Percentiles rank a stretch among this genome's conserved stretches.
phyloP scores from a whole-genome alignment of 2,113 vertebrate genomes.

The Chauna torquata region DNA sequence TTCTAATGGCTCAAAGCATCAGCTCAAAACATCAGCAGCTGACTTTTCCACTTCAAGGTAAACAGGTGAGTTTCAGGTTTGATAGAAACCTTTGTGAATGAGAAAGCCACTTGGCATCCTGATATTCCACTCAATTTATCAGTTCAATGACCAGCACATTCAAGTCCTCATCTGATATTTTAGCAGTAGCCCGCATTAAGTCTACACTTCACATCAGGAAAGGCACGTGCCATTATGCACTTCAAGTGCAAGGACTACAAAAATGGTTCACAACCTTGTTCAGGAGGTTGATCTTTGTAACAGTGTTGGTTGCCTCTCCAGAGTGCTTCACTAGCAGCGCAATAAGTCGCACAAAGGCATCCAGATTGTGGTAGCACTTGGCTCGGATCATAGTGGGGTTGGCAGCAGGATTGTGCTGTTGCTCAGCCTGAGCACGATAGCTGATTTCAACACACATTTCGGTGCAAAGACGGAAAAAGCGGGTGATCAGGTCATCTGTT shows the following conservation, averaged over 20 bases:
- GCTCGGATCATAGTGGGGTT: constrained; percentile 97
- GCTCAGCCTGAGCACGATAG: constrained; percentile 95
- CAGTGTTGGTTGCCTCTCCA: constrained; percentile 97
- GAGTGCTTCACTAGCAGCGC: constrained; percentile 98
- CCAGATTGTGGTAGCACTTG: constrained; percentile 98
- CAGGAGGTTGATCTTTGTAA: constrained; percentile 98
- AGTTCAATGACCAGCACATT: background rate
- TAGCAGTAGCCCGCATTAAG: background rate
- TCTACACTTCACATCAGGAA: background rate
- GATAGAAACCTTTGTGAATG: background rate
- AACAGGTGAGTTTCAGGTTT: background rate
- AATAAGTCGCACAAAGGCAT: constrained; percentile 96
- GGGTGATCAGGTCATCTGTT: constrained; percentile 96
- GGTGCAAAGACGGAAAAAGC: constrained; percentile 97
- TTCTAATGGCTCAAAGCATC: background rate
- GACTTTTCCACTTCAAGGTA: background rate
- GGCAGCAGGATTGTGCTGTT: constrained; percentile 97
- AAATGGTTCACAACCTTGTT: constrained; percentile 84
- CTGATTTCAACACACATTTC: constrained; percentile 99
- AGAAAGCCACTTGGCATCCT: background rate
- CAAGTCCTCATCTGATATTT: background rate
- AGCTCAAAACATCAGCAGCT: background rate
- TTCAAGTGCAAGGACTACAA: rapidly evolving
- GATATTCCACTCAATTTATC: background rate
- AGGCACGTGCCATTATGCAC: rapidly evolving